Conservation (phyloP, 2,888 invertebrate genomes). For the Blastobasis adustella region DNA sequence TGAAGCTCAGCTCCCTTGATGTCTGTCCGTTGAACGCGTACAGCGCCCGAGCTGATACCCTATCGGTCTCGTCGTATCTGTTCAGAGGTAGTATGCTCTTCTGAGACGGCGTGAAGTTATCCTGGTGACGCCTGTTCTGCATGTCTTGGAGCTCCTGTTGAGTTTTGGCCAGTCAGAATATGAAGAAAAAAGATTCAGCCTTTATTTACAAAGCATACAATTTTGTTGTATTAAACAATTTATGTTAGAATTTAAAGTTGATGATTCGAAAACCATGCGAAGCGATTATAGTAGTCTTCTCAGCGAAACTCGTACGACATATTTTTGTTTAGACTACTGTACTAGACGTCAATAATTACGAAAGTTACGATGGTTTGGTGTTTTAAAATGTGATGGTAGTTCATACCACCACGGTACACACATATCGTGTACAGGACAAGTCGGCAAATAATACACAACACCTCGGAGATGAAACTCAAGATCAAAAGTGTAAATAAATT, state of each 20-base stretch:
- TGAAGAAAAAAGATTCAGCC: neutral
- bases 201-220: slow-evolving; percentile 6
- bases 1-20: slow-evolving; percentile 90
- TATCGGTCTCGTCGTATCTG: slow-evolving; percentile 92
- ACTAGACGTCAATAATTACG: slow-evolving; percentile 14
- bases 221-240: neutral
- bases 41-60: slow-evolving; percentile 89
- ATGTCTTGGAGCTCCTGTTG: slow-evolving; percentile 92
- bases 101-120: slow-evolving; percentile 94
- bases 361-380: no score
- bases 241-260: neutral
- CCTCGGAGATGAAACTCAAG: no score
- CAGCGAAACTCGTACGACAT: no score
- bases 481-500: no score
- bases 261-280: slow-evolving; percentile 14
- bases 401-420: no score
- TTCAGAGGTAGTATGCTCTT: slow-evolving; percentile 95
- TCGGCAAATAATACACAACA: no score
- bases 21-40: slow-evolving; percentile 91
- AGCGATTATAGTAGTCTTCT: slow-evolving; percentile 1
- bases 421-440: no score
- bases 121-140: slow-evolving; percentile 94
- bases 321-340: slow-evolving; percentile 9
- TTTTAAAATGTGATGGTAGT: no score
- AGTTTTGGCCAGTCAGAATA: neutral